Conservation (phyloP, 1,140 invertebrate species). For the Papilio xuthus region DNA sequence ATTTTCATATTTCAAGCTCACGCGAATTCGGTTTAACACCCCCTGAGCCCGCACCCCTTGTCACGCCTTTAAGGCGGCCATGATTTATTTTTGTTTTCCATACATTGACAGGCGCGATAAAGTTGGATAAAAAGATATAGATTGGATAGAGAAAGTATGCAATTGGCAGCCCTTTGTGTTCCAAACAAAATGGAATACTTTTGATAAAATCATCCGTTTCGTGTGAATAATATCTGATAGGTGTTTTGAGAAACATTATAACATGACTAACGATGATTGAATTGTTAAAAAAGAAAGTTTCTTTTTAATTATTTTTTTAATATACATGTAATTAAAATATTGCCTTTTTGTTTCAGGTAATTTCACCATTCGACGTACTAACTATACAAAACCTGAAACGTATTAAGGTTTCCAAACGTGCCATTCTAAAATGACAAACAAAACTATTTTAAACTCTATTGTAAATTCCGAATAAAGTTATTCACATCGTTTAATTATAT, state of each 20-base stretch:
- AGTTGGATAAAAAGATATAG: slow-evolving; percentile 21
- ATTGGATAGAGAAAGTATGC: slow-evolving; percentile 34
- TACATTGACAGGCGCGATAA: slow-evolving; percentile 40
- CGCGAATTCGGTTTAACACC: not conserved
- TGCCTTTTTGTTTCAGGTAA: slow-evolving; percentile 10
- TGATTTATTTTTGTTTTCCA: slow-evolving; percentile 40
- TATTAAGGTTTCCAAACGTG: not conserved
- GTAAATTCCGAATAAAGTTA: too few species aligned
- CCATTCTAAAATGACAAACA: not conserved
- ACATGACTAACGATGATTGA: not conserved
- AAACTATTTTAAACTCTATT: too few species aligned
- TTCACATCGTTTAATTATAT: too few species aligned
- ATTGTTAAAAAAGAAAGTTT: not conserved
- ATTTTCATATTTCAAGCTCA: slow-evolving; percentile 46
- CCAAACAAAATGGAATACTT: slow-evolving; percentile 14
- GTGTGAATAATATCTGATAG: not conserved
- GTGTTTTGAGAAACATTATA: not conserved
- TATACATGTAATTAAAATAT: not conserved
- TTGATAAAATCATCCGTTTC: not conserved
- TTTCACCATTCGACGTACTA: not conserved
- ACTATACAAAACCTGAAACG: too few species aligned
- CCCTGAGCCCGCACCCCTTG: not conserved
- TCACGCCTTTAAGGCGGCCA: not conserved
- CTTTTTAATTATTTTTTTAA: not conserved
- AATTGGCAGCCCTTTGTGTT: slow-evolving; percentile 17